These are phyloP conservation scores for Hedychridium roseum DNA, from an alignment of 2,888 invertebrate species.

Conservation along the genomic window DNA sequence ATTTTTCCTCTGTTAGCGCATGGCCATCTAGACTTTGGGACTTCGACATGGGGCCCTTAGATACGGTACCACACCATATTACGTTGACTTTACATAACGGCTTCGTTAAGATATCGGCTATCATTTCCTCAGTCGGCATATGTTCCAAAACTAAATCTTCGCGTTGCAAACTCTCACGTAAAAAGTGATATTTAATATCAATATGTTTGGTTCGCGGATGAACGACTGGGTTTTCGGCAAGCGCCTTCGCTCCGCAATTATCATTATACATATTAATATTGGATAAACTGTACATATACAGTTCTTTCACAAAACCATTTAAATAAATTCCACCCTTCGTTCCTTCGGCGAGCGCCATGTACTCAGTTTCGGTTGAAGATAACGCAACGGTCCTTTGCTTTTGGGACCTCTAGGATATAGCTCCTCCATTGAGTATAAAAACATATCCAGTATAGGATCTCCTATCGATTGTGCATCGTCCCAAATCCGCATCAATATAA, in stretches of 20 bases:
- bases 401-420: constrained; percentile 16
- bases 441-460: constrained; percentile 15
- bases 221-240: background rate
- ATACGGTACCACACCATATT: too few species aligned
- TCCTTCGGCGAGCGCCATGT: constrained; percentile 11
- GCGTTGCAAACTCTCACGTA: background rate
- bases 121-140: background rate
- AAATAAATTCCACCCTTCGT: constrained; percentile 6
- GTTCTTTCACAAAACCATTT: constrained; percentile 1
- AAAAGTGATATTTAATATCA: background rate
- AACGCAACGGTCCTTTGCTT: constrained; percentile 19
- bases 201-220: constrained; percentile 1
- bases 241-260: background rate
- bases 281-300: constrained; percentile 3
- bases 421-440: constrained; percentile 4
- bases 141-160: background rate
- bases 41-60: too few species aligned
- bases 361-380: constrained; percentile 12
- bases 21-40: too few species aligned
- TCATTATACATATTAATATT: background rate
- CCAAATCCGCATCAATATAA: background rate
- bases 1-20: too few species aligned
- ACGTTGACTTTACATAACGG: background rate
- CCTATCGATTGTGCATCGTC: constrained; percentile 1
- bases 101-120: constrained; percentile 1